These are phyloP conservation scores for Bufo bufo DNA, from an alignment of 2,113 vertebrate species.

Conservation along the genomic window DNA sequence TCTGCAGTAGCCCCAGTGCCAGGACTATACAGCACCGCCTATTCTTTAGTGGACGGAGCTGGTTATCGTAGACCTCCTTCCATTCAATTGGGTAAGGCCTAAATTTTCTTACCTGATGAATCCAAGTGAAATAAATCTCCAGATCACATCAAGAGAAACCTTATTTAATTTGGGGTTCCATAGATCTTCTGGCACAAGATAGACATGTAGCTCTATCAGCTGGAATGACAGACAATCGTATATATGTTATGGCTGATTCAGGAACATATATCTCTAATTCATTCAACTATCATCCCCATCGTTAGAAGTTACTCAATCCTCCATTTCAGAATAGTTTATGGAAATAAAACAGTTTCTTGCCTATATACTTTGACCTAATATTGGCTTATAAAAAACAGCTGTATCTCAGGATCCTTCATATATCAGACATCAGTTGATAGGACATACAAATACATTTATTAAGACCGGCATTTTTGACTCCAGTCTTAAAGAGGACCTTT, in stretches of 20 bases:
- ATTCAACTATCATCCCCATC: background rate
- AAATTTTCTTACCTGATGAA: conserved; percentile 84
- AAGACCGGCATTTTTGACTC: too few species aligned
- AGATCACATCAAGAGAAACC: conserved; percentile 77
- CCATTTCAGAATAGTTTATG: background rate
- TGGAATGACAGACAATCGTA: conserved; percentile 63
- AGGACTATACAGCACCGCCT: too few species aligned
- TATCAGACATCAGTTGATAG: background rate
- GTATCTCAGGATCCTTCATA: background rate
- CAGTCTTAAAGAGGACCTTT: too few species aligned
- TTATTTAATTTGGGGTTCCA: conserved; percentile 90
- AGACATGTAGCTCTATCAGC: conserved; percentile 89
- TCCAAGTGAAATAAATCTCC: conserved; percentile 85
- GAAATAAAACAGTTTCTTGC: background rate
- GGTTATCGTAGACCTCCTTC: too few species aligned
- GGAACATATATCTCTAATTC: background rate
- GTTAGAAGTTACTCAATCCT: background rate
- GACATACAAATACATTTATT: background rate
- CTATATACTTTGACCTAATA: background rate
- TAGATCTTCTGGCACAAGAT: conserved; percentile 86
- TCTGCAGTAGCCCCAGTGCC: too few species aligned
- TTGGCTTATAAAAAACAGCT: background rate
- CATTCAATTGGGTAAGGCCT: background rate
- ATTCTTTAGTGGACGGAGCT: too few species aligned
- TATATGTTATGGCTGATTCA: too few species aligned